Evolutionary conservation across 1,140 invertebrate species (phyloP).

Genomic region (Tyrophagus putrescentiae): DNA sequence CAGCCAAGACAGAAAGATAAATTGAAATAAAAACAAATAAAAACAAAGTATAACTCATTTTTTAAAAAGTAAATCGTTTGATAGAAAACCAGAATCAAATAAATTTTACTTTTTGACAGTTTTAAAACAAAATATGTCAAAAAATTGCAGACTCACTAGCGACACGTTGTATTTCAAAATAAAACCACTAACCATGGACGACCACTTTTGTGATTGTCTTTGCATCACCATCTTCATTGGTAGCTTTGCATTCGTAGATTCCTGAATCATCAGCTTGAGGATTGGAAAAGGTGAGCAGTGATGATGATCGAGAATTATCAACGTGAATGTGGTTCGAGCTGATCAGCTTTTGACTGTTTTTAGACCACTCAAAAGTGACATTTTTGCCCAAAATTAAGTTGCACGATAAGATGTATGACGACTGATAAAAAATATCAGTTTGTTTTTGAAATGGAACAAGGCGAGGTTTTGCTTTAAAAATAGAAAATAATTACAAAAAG

Average conservation of each 20-base stretch:
- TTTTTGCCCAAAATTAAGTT: background rate
- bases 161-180: background rate
- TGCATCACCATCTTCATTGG: constrained; percentile 19
- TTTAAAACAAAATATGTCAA: background rate
- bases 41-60: too few relatives aligned
- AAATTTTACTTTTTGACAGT: too few relatives aligned
- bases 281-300: background rate
- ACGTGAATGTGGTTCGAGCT: background rate
- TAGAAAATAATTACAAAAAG: background rate
- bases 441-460: background rate
- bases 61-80: too few relatives aligned
- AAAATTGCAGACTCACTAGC: background rate
- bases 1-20: background rate
- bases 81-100: too few relatives aligned
- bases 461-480: background rate
- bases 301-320: background rate
- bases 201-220: background rate
- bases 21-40: background rate
- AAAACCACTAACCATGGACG: background rate
- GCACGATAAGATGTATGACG: background rate
- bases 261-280: constrained; percentile 16
- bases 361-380: constrained; percentile 2
- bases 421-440: background rate
- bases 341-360: constrained; percentile 6
- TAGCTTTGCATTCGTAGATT: constrained; percentile 22